phyloP scores from a whole-genome alignment of 1,140 invertebrate genomes.

The Aphis craccivora region DNA sequence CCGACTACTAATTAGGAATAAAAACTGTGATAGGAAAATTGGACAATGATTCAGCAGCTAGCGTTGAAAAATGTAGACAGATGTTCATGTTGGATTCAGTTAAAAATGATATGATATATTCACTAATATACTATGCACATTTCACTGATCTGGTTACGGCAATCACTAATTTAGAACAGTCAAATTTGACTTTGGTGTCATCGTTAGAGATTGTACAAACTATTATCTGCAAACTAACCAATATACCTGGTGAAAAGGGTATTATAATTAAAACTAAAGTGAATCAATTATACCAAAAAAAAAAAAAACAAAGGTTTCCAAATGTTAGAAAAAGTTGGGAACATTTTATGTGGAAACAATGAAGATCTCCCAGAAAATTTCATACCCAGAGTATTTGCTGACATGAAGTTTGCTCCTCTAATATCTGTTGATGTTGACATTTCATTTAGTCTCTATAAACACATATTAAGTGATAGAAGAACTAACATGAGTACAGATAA shows the following conservation, averaged over 20 bases:
- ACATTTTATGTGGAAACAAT: conserved; percentile 31
- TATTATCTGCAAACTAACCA: too few species aligned
- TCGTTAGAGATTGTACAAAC: too few species aligned
- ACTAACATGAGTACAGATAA: too few species aligned
- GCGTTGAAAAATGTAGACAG: not conserved
- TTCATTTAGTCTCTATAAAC: conserved; percentile 30
- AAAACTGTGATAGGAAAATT: not conserved
- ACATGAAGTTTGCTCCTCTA: not conserved
- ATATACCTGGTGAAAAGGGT: too few species aligned
- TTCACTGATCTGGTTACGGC: not conserved
- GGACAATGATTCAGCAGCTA: not conserved
- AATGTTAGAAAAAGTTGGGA: conserved; percentile 14
- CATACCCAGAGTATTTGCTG: not conserved
- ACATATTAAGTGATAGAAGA: conserved; percentile 24
- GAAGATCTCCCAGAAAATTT: conserved; percentile 27
- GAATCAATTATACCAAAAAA: not conserved
- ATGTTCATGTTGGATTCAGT: not conserved
- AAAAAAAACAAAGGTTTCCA: conserved; percentile 5
- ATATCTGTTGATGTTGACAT: conserved; percentile 19
- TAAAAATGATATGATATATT: not conserved
- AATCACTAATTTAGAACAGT: not conserved
- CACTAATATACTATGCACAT: too few species aligned
- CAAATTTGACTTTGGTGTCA: too few species aligned
- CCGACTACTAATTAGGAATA: not conserved
- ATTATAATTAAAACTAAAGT: too few species aligned